Evolutionary conservation across 2,797 vertebrate species (phyloP).

Genomic region (Sebastes itinus): DNA sequence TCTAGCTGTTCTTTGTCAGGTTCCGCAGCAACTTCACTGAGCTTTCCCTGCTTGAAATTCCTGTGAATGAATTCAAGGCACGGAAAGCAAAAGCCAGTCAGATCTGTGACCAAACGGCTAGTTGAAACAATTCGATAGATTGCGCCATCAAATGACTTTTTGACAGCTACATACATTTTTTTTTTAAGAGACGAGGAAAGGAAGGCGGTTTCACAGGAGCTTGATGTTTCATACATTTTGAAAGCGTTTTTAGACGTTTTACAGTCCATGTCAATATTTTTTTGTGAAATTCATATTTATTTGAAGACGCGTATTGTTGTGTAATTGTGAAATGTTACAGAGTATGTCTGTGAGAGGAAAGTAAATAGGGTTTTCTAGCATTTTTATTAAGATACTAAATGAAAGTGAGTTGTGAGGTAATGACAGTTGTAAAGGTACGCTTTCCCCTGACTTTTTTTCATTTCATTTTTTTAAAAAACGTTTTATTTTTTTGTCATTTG

Average conservation of each 20-base stretch:
- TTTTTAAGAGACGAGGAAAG: not conserved
- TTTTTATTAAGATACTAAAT: conserved; percentile 45
- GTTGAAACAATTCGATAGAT: conserved; percentile 5
- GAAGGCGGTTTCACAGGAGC: not conserved
- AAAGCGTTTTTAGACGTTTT: conserved; percentile 25
- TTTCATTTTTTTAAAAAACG: conserved; percentile 11
- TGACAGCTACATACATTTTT: not conserved
- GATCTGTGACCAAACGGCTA: conserved; percentile 25
- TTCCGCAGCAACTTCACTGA: conserved; percentile 22
- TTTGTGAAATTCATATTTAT: conserved; percentile 71
- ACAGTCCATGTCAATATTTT: conserved; percentile 3
- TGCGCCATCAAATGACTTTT: not conserved
- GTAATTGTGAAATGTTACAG: conserved; percentile 53
- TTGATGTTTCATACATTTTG: conserved; percentile 13
- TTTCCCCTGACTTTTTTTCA: conserved; percentile 35
- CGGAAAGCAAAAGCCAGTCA: conserved; percentile 8
- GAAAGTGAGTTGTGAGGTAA: conserved; percentile 27
- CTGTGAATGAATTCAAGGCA: conserved; percentile 9
- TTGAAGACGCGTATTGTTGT: conserved; percentile 56
- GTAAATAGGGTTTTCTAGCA: conserved; percentile 49
- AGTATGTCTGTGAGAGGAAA: conserved; percentile 48
- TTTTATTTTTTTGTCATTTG: conserved; percentile 41
- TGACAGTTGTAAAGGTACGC: conserved; percentile 64
- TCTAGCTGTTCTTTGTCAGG: conserved; percentile 31
- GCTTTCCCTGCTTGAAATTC: conserved; percentile 22